phyloP scores from a whole-genome alignment of 2,888 invertebrate genomes.

The Carcina quercana region DNA sequence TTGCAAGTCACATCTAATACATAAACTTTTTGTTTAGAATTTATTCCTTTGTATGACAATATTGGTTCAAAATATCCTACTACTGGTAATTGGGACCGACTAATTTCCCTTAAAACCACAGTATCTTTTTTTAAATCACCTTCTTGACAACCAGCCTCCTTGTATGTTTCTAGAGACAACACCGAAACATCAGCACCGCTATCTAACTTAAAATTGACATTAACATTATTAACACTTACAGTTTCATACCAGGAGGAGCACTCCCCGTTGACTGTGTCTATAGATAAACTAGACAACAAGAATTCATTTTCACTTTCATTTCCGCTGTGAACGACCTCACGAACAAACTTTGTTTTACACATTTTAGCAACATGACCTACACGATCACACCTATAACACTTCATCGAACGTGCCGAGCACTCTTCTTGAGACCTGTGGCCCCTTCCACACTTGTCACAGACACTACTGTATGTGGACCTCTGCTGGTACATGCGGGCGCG shows the following conservation, averaged over 20 bases:
- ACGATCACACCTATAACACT: constrained; percentile 4
- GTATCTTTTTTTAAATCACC: neutral
- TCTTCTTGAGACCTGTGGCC: neutral
- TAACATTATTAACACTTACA: neutral
- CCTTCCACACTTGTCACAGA: neutral
- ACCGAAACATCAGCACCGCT: constrained; percentile 3
- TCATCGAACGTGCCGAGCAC: neutral
- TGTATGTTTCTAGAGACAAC: constrained; percentile 1
- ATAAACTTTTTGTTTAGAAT: neutral
- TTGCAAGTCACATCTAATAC: neutral
- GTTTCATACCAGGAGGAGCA: too few relatives aligned
- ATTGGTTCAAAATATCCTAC: constrained; percentile 1
- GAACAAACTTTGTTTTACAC: neutral
- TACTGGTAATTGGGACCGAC: constrained; percentile 1
- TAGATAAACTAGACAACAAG: too few relatives aligned
- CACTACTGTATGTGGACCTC: neutral
- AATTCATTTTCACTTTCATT: too few relatives aligned
- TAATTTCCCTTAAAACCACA: neutral
- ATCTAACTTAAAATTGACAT: neutral
- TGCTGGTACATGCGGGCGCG: neutral
- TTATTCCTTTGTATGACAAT: neutral
- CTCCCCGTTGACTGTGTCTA: too few relatives aligned
- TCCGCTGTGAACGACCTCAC: too few relatives aligned
- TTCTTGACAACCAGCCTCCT: neutral
- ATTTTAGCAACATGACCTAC: constrained; percentile 5